phyloP scores from a whole-genome alignment of 2,888 invertebrate species.

The Melinaea menophilus region DNA sequence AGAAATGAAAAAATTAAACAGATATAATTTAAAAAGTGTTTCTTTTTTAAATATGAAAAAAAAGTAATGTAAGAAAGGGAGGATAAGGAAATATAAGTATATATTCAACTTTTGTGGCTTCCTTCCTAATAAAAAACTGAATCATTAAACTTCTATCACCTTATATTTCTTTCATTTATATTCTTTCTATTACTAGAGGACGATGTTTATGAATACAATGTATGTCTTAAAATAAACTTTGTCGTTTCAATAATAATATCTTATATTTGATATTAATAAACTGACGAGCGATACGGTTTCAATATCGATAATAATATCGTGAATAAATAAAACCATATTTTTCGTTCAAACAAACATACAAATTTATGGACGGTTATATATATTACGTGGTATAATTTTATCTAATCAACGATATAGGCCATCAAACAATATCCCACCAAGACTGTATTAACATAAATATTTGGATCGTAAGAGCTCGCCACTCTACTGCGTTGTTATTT shows the following conservation, averaged over 20 bases:
- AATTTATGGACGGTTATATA: conserved; percentile 36
- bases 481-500: conserved; percentile 52
- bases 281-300: conserved; percentile 3
- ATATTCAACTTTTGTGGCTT: too few relatives aligned
- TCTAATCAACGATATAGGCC: conserved; percentile 31
- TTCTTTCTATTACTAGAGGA: too few relatives aligned
- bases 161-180: too few relatives aligned
- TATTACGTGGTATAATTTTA: conserved; percentile 8
- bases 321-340: conserved; percentile 25
- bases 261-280: conserved; percentile 2
- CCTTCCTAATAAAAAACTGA: too few relatives aligned
- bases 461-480: conserved; percentile 52
- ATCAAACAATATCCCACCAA: conserved; percentile 38
- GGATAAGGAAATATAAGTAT: too few relatives aligned
- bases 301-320: conserved; percentile 20
- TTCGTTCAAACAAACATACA: conserved; percentile 36
- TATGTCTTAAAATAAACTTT: too few relatives aligned
- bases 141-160: too few relatives aligned
- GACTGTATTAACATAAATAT: conserved; percentile 51
- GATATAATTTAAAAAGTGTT: too few relatives aligned
- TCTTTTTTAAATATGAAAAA: too few relatives aligned
- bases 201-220: too few relatives aligned
- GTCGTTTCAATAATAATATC: background rate
- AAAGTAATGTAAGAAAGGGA: too few relatives aligned
- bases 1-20: too few relatives aligned